phyloP scores from a whole-genome alignment of 2,797 vertebrate species.

The Podarcis lilfordi region DNA sequence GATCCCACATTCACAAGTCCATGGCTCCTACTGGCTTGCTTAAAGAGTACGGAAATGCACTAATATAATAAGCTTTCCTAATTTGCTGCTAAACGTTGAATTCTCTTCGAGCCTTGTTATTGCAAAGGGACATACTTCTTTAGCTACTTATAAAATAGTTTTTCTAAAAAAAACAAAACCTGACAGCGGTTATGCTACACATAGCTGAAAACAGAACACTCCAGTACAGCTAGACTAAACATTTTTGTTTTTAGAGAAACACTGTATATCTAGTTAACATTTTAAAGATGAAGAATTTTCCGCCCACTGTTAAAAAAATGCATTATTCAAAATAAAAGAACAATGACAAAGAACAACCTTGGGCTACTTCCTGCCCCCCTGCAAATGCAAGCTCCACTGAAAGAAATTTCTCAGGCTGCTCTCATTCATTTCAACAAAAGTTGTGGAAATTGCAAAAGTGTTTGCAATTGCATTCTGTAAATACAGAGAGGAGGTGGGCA shows the following conservation, averaged over 20 bases:
- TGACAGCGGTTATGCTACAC: not conserved
- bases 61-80: not conserved
- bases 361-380: not conserved
- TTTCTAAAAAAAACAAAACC: not conserved
- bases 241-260: not conserved
- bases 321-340: not conserved
- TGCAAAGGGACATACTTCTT: not conserved
- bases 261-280: not conserved
- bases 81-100: not conserved
- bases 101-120: not conserved
- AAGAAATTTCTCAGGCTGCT: not conserved
- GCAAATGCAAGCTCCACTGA: not conserved
- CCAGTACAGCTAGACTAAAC: not conserved
- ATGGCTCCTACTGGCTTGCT: not conserved
- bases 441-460: not conserved
- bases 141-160: not conserved
- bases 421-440: not conserved
- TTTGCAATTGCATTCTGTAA: not conserved
- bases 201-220: not conserved
- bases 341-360: fast-evolving
- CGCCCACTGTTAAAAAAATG: not conserved
- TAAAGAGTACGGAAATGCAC: not conserved
- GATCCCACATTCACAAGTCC: not conserved
- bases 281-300: not conserved
- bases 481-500: not conserved